These are phyloP conservation scores for Drosophila helvetica DNA, from an alignment of 2,888 invertebrate species.

Conservation along the genomic window DNA sequence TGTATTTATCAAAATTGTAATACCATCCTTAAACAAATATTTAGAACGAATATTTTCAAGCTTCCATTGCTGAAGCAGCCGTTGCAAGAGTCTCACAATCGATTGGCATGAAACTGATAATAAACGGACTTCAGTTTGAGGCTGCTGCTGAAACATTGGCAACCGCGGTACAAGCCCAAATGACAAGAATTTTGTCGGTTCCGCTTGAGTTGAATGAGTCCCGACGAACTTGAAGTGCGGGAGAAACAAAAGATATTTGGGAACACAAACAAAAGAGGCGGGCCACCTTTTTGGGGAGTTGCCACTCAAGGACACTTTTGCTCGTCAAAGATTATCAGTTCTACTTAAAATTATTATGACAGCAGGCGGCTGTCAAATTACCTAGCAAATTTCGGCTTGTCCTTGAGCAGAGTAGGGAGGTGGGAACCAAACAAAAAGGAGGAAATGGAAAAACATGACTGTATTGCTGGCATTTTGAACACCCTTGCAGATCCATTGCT, in stretches of 20 bases:
- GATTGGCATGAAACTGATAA: slow-evolving; percentile 43
- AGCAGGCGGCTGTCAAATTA: no score
- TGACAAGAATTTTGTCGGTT: slow-evolving; percentile 7
- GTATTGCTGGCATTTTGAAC: no score
- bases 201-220: background rate
- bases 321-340: no score
- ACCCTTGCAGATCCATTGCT: slow-evolving; percentile 28
- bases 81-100: slow-evolving; percentile 23
- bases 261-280: no score
- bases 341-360: no score
- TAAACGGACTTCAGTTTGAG: slow-evolving; percentile 29
- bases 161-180: background rate
- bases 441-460: background rate
- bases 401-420: slow-evolving; percentile 33
- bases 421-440: slow-evolving; percentile 3
- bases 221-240: slow-evolving; percentile 22
- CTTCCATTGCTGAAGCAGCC: slow-evolving; percentile 7
- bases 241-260: slow-evolving; percentile 26
- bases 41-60: slow-evolving; percentile 1
- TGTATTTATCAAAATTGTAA: no score
- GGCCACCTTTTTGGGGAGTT: no score
- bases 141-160: slow-evolving; percentile 12
- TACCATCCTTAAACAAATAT: background rate
- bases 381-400: slow-evolving; percentile 50
- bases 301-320: no score